Evolutionary conservation across 2,113 vertebrate species (phyloP).

Genomic region (Vidua macroura): DNA sequence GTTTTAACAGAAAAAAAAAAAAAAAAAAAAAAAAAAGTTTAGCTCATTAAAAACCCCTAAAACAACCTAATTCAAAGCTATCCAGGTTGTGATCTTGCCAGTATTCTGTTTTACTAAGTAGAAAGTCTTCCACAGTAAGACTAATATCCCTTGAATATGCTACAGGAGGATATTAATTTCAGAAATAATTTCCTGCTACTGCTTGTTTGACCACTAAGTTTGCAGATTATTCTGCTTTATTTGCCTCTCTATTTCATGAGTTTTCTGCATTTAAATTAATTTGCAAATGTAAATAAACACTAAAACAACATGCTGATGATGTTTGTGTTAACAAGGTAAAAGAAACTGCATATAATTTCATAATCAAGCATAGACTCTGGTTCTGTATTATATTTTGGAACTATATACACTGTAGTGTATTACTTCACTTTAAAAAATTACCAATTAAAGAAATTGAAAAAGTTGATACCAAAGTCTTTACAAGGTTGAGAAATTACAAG

Average conservation of each 20-base stretch:
- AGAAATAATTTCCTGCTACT: background rate
- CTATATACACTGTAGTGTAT: background rate
- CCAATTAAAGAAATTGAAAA: background rate
- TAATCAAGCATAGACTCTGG: background rate
- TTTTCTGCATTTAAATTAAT: background rate
- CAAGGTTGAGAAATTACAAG: background rate
- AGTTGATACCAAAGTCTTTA: background rate
- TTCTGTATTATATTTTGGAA: background rate
- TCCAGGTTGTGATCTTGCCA: background rate
- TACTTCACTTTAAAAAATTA: background rate
- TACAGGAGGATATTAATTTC: background rate
- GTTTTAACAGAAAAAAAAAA: background rate
- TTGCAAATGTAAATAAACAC: background rate
- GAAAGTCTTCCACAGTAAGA: background rate
- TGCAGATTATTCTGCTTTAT: background rate
- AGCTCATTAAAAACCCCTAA: rapidly evolving
- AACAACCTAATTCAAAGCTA: background rate
- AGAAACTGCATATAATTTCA: background rate
- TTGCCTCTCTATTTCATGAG: background rate
- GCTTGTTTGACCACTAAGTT: background rate
- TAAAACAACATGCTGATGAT: background rate
- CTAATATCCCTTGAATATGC: background rate
- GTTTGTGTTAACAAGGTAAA: background rate
- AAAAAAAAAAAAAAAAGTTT: background rate
- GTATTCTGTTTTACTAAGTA: background rate